Conservation (phyloP, 2,888 invertebrate species). For the Xestia sexstrigata region DNA sequence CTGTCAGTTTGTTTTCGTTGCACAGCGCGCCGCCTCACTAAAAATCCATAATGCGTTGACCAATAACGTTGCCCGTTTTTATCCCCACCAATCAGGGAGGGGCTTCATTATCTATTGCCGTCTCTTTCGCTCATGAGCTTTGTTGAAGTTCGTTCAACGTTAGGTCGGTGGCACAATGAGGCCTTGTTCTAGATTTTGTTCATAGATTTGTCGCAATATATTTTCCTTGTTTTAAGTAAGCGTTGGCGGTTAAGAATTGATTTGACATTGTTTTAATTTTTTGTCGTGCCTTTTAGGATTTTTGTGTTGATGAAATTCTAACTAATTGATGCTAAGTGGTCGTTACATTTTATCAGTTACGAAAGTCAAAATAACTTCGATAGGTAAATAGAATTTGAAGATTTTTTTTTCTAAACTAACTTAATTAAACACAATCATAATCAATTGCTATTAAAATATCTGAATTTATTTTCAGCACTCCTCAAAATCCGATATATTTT, state of each 20-base stretch:
- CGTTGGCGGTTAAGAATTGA: constrained; percentile 60
- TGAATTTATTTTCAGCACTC: not conserved
- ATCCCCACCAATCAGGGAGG: constrained; percentile 87
- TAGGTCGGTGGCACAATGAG: constrained; percentile 74
- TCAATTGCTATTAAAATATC: not conserved
- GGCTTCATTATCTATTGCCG: constrained; percentile 77
- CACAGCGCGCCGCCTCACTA: constrained; percentile 78
- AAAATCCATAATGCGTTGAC: constrained; percentile 88
- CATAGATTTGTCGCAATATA: constrained; percentile 50
- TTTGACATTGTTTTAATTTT: constrained; percentile 56
- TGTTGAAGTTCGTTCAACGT: constrained; percentile 76
- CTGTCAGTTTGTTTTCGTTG: constrained; percentile 78
- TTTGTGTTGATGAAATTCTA: constrained; percentile 20
- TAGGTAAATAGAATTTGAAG: not conserved
- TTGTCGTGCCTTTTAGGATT: constrained; percentile 11
- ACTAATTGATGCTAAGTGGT: constrained; percentile 6
- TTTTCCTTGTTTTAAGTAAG: constrained; percentile 47
- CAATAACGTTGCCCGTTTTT: constrained; percentile 82
- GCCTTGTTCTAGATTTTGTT: constrained; percentile 58
- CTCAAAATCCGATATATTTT: not conserved
- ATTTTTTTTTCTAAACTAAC: not conserved
- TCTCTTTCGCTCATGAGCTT: constrained; percentile 86
- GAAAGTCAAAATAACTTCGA: not conserved
- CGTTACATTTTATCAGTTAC: not conserved
- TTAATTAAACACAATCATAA: not conserved